phyloP scores from a whole-genome alignment of 2,113 vertebrate species.

The Cisticola juncidis region DNA sequence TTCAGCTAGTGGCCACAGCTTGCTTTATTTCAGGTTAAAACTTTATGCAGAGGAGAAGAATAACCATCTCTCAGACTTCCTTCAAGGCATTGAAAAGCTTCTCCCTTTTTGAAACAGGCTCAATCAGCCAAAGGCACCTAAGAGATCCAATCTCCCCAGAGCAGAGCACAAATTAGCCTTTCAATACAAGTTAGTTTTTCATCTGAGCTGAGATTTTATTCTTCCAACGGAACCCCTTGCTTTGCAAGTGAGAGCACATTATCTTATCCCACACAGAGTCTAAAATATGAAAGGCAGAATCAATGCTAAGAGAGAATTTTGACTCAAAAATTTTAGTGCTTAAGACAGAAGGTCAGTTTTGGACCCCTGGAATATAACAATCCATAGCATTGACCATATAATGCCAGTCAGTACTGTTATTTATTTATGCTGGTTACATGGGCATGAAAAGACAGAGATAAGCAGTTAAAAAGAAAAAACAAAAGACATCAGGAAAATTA shows the following conservation, averaged over 20 bases:
- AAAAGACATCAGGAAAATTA: not conserved
- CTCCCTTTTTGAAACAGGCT: not conserved
- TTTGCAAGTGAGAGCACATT: not conserved
- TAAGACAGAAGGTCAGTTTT: not conserved
- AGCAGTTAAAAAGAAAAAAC: not conserved
- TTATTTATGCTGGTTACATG: not conserved
- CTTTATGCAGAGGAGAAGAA: accelerated
- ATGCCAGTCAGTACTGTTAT: not conserved
- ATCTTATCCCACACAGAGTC: not conserved
- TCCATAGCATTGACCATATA: not conserved
- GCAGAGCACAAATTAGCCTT: not conserved
- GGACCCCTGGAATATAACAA: not conserved
- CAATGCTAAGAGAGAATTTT: not conserved
- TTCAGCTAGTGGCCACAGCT: not conserved
- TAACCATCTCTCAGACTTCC: not conserved
- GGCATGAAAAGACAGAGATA: not conserved
- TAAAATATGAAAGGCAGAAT: not conserved
- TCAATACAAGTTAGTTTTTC: not conserved
- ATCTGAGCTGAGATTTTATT: not conserved
- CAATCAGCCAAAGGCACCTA: not conserved
- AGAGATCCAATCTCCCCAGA: not conserved
- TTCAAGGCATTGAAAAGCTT: not conserved
- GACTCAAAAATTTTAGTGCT: not conserved
- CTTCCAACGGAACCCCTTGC: not conserved
- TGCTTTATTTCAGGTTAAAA: not conserved